Conservation (phyloP, 2,113 vertebrate genomes). For the Channa maculata region DNA sequence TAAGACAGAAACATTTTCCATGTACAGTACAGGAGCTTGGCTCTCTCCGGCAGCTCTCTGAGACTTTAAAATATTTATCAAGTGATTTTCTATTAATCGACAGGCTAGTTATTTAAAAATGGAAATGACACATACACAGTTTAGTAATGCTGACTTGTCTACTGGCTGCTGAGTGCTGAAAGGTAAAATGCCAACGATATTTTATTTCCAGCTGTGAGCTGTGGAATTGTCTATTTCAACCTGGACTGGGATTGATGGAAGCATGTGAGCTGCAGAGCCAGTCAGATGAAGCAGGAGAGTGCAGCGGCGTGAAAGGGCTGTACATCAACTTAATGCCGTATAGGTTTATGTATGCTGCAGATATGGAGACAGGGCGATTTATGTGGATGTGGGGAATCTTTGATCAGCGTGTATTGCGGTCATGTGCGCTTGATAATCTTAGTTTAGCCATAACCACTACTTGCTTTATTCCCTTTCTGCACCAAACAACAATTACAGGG, state of each 20-base stretch:
- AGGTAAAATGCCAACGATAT: slow-evolving; percentile 24
- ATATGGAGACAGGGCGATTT: slow-evolving; percentile 45
- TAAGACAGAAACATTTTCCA: not conserved
- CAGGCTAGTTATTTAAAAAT: slow-evolving; percentile 26
- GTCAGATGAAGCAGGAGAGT: slow-evolving; percentile 32
- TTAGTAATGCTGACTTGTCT: not conserved
- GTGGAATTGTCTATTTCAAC: slow-evolving; percentile 38
- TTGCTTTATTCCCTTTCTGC: too few species aligned
- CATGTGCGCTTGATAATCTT: slow-evolving; percentile 10
- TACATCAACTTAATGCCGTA: slow-evolving; percentile 62
- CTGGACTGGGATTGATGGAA: slow-evolving; percentile 42
- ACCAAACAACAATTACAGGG: not conserved
- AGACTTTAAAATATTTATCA: slow-evolving; percentile 35
- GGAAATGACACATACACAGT: not conserved
- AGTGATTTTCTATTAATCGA: slow-evolving; percentile 5
- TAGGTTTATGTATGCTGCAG: slow-evolving; percentile 35
- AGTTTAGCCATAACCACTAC: too few species aligned
- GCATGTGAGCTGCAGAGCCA: slow-evolving; percentile 44
- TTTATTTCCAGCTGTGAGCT: slow-evolving; percentile 24
- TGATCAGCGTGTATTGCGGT: slow-evolving; percentile 22
- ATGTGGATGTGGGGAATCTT: slow-evolving; percentile 33
- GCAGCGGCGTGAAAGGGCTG: slow-evolving; percentile 17
- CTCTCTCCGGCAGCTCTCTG: slow-evolving; percentile 2
- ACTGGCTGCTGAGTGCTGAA: not conserved
- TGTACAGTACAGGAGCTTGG: not conserved